phyloP scores from a whole-genome alignment of 2,113 vertebrate species.

The Odobenus rosmarus region DNA sequence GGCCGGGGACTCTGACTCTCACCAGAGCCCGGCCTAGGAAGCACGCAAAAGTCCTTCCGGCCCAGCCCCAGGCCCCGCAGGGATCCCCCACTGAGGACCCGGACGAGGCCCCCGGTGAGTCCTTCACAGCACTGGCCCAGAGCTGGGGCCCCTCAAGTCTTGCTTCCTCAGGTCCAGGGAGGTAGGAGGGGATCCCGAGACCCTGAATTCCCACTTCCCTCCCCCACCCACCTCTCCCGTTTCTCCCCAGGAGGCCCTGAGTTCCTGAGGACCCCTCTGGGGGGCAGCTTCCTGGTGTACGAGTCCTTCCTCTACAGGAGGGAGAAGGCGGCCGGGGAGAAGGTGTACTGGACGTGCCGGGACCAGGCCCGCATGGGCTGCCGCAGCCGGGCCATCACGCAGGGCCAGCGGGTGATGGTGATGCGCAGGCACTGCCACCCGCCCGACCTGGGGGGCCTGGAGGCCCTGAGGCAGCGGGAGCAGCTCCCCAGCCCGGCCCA shows the following conservation, averaged over 20 bases:
- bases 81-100: background rate
- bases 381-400: conserved; percentile 72
- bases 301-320: conserved; percentile 74
- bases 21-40: background rate
- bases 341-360: conserved; percentile 75
- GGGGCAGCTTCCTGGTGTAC: conserved; percentile 75
- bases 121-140: no score
- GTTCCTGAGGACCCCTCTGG: conserved; percentile 72
- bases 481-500: conserved; percentile 22
- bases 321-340: conserved; percentile 49
- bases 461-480: conserved; percentile 70
- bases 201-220: no score
- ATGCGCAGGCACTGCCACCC: conserved; percentile 77
- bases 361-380: conserved; percentile 75
- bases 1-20: background rate
- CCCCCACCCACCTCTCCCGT: rapidly evolving
- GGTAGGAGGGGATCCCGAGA: background rate
- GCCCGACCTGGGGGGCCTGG: conserved; percentile 61
- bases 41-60: background rate
- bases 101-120: conserved; percentile 21
- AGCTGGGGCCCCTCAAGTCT: background rate
- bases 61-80: background rate
- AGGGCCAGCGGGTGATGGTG: conserved; percentile 66
- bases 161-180: background rate
- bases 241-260: conserved; percentile 47